phyloP scores from a whole-genome alignment of 1,140 invertebrate genomes.

The Trichonephila inaurata region DNA sequence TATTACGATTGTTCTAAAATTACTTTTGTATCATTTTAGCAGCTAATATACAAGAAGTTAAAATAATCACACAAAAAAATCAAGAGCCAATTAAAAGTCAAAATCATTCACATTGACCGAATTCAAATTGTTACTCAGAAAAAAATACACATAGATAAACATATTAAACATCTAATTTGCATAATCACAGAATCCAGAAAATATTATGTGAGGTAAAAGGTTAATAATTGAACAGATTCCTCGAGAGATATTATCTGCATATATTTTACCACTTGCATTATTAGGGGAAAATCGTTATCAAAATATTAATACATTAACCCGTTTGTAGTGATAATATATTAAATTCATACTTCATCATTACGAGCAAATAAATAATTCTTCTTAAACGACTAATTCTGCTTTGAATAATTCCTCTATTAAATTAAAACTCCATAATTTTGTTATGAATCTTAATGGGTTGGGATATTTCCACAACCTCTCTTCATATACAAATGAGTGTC shows the following conservation, averaged over 20 bases:
- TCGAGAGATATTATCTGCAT: neutral
- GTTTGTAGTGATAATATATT: neutral
- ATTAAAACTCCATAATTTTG: slow-evolving; percentile 55
- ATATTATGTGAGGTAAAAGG: no score
- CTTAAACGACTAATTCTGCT: slow-evolving; percentile 33
- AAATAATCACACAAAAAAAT: no score
- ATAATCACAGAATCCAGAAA: no score
- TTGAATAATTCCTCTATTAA: slow-evolving; percentile 56
- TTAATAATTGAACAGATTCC: no score
- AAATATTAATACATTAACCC: neutral
- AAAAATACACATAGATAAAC: no score
- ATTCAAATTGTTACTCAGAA: no score
- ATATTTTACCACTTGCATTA: neutral
- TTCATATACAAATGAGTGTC: slow-evolving; percentile 55
- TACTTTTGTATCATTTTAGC: no score
- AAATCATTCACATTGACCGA: no score
- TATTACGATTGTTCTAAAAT: no score
- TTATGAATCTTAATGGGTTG: slow-evolving; percentile 55
- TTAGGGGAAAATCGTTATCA: neutral
- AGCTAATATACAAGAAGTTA: no score
- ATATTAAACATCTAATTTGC: no score
- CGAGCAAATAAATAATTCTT: slow-evolving; percentile 12
- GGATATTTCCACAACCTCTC: slow-evolving; percentile 20
- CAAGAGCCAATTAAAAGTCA: no score
- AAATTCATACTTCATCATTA: neutral